These are phyloP conservation scores for Andrena marginata DNA, from an alignment of 2,888 invertebrate species.

Conservation along the genomic window DNA sequence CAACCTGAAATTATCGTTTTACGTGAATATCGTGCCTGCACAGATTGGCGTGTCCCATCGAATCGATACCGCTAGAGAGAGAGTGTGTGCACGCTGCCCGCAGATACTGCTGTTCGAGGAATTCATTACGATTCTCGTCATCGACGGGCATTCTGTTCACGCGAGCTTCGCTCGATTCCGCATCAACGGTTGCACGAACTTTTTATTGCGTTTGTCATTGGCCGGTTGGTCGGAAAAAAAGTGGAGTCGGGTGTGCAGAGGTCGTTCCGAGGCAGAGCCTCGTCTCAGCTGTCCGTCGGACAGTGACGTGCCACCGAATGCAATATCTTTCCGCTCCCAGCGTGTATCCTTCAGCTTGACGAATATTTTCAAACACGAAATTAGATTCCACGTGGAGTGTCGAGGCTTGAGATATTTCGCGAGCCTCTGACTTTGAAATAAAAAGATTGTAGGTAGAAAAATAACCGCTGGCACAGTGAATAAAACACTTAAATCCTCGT, in stretches of 20 bases:
- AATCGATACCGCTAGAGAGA: constrained; percentile 33
- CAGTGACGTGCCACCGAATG: neutral
- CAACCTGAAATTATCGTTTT: constrained; percentile 55
- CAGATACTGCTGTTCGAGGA: constrained; percentile 41
- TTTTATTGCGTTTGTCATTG: neutral
- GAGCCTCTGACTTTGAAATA: no score
- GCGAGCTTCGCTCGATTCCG: constrained; percentile 24
- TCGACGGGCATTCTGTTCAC: constrained; percentile 46
- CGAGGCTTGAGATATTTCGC: no score
- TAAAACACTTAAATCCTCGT: no score
- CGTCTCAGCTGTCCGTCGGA: constrained; percentile 32
- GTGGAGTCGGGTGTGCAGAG: neutral
- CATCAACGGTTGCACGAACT: neutral
- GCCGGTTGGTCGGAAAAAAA: neutral
- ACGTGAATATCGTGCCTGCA: constrained; percentile 25
- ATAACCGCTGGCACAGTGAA: no score
- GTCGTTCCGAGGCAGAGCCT: neutral
- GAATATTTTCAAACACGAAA: neutral
- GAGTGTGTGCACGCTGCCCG: neutral
- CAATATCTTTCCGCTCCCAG: neutral
- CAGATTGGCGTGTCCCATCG: constrained; percentile 28
- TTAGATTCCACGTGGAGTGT: neutral
- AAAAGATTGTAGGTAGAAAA: no score
- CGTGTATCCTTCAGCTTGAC: neutral
- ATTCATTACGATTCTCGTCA: constrained; percentile 53